Evolutionary conservation across 2,888 invertebrate species (phyloP).

Genomic region (Drosophila mayaguana): DNA sequence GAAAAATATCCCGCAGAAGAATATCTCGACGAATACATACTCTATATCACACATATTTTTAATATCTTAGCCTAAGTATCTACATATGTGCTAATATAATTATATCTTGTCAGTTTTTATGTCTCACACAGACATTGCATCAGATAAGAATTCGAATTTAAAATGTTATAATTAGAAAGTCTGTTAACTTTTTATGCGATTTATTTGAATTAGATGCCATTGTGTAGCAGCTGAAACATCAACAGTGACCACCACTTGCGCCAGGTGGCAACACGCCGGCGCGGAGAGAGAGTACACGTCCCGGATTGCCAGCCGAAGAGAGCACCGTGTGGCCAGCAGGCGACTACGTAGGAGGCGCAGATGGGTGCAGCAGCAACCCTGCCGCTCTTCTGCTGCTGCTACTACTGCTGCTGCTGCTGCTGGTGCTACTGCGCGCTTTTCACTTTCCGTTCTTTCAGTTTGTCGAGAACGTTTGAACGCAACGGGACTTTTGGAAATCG

Average conservation of each 20-base stretch:
- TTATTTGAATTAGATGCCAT: conserved; percentile 9
- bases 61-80: not conserved
- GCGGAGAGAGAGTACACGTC: conserved; percentile 62
- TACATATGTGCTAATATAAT: not conserved
- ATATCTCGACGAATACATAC: not conserved
- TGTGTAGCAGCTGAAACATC: conserved; percentile 37
- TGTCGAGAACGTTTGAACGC: conserved; percentile 79
- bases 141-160: not conserved
- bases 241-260: conserved; percentile 72
- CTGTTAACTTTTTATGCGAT: not conserved
- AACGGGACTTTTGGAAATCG: conserved; percentile 61
- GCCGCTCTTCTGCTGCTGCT: conserved; percentile 39
- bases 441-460: conserved; percentile 75
- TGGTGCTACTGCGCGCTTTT: conserved; percentile 40
- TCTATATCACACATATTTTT: not conserved
- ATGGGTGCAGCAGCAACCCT: conserved; percentile 56
- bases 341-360: conserved; percentile 28
- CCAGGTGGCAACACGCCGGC: conserved; percentile 48
- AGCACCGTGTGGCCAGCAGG: conserved; percentile 25
- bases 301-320: conserved; percentile 53
- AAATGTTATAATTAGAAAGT: not conserved
- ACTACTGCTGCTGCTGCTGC: conserved; percentile 43
- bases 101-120: not conserved
- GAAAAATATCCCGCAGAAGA: not conserved
- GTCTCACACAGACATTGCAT: not conserved